phyloP scores from a whole-genome alignment of 2,888 invertebrate species.

The Polia nebulosa region DNA sequence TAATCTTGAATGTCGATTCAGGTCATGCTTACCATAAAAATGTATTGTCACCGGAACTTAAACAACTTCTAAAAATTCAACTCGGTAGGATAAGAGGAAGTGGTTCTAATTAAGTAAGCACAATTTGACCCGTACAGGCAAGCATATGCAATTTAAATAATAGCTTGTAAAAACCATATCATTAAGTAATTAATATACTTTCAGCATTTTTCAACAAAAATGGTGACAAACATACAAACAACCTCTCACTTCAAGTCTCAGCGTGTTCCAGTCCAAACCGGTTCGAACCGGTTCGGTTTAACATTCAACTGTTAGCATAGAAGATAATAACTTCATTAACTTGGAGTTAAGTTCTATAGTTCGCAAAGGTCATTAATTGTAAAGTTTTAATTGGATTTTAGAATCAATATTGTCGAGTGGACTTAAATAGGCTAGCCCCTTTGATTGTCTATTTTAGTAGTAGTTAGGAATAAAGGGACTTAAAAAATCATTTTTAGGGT shows the following conservation, averaged over 20 bases:
- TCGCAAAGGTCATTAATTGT: background rate
- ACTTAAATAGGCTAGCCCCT: background rate
- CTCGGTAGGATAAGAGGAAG: too few species aligned
- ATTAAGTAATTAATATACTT: conserved; percentile 7
- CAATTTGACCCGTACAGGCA: too few species aligned
- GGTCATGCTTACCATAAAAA: too few species aligned
- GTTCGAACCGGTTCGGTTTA: conserved; percentile 17
- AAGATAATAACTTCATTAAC: conserved; percentile 38
- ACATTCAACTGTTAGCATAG: conserved; percentile 21
- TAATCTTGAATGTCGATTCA: too few species aligned
- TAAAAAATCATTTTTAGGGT: too few species aligned
- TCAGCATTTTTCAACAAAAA: conserved; percentile 34
- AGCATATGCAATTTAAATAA: too few species aligned
- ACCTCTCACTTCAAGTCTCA: conserved; percentile 41
- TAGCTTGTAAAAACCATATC: background rate
- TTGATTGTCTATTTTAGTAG: too few species aligned
- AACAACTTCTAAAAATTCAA: too few species aligned
- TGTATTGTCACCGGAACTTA: too few species aligned
- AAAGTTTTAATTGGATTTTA: conserved; percentile 32
- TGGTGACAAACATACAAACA: conserved; percentile 29
- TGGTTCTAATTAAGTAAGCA: too few species aligned
- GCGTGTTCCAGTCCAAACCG: conserved; percentile 12
- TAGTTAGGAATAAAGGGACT: too few species aligned
- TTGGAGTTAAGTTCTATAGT: conserved; percentile 20
- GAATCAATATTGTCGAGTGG: background rate